Conservation (phyloP, 2,888 invertebrate species). For the Epistrophella euchroma region DNA sequence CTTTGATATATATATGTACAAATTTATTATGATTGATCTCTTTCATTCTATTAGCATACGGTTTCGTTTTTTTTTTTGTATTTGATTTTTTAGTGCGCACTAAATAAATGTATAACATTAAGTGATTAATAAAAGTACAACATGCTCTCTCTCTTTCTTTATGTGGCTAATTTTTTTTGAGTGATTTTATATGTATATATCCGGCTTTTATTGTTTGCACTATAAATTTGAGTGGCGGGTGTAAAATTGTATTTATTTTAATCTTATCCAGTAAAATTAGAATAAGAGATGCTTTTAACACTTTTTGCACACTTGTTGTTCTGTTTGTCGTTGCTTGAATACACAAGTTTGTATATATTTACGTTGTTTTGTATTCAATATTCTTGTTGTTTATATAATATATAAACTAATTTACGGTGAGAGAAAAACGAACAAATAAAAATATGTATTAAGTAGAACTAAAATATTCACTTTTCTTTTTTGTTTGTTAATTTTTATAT, state of each 20-base stretch:
- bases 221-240: conserved; percentile 53
- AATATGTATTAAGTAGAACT: not conserved
- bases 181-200: conserved; percentile 21
- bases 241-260: conserved; percentile 6
- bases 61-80: conserved; percentile 1
- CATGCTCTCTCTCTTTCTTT: conserved; percentile 44
- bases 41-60: conserved; percentile 51
- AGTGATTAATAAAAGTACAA: conserved; percentile 56
- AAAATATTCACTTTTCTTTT: conserved; percentile 6
- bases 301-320: conserved; percentile 31
- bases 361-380: conserved; percentile 31
- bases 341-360: conserved; percentile 1
- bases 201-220: conserved; percentile 29
- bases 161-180: not conserved
- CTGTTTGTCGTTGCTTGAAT: conserved; percentile 43
- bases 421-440: conserved; percentile 40
- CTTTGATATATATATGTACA: conserved; percentile 55
- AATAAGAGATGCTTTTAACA: conserved; percentile 14
- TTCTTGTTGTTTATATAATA: not conserved
- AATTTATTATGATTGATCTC: conserved; percentile 5
- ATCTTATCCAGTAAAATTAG: conserved; percentile 26
- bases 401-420: conserved; percentile 48
- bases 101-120: conserved; percentile 51
- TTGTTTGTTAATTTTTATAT: conserved; percentile 16
- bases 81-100: conserved; percentile 40